Conservation (phyloP, 2,888 invertebrate genomes). For the Tineola bisselliella region DNA sequence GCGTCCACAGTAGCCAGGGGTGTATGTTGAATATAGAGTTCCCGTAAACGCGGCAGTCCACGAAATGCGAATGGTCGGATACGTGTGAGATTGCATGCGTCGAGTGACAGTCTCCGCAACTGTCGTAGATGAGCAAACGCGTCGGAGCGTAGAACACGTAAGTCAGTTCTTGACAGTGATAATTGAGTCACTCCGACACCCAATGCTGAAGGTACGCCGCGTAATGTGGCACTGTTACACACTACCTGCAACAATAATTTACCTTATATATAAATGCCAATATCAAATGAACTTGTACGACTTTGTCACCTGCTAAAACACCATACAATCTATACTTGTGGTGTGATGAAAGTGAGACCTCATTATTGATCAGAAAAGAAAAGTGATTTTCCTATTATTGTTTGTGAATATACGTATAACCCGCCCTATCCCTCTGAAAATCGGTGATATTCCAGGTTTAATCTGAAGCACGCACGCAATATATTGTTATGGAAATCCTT, state of each 20-base stretch:
- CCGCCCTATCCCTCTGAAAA: not conserved
- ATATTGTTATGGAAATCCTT: conserved; percentile 1
- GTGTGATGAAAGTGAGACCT: not conserved
- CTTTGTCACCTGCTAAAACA: not conserved
- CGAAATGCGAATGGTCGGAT: conserved; percentile 88
- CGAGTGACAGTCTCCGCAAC: conserved; percentile 83
- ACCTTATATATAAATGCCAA: no score
- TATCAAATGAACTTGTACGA: not conserved
- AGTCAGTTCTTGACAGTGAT: conserved; percentile 85
- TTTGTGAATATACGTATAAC: not conserved
- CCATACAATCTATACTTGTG: no score
- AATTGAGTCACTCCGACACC: conserved; percentile 84
- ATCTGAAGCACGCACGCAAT: conserved; percentile 8
- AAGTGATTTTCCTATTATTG: conserved; percentile 4
- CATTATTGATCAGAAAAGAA: not conserved
- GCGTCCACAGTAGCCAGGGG: conserved; percentile 82
- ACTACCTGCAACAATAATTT: conserved; percentile 72
- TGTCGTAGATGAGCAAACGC: conserved; percentile 84
- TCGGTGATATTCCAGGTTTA: not conserved
- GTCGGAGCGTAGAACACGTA: conserved; percentile 82
- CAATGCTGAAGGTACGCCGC: conserved; percentile 81
- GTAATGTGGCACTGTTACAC: conserved; percentile 86
- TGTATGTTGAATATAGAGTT: conserved; percentile 87
- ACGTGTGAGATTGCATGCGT: conserved; percentile 85
- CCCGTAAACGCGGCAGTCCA: conserved; percentile 79